Evolutionary conservation across 1,140 invertebrate species (phyloP).

Genomic region (Apis dorsata): DNA sequence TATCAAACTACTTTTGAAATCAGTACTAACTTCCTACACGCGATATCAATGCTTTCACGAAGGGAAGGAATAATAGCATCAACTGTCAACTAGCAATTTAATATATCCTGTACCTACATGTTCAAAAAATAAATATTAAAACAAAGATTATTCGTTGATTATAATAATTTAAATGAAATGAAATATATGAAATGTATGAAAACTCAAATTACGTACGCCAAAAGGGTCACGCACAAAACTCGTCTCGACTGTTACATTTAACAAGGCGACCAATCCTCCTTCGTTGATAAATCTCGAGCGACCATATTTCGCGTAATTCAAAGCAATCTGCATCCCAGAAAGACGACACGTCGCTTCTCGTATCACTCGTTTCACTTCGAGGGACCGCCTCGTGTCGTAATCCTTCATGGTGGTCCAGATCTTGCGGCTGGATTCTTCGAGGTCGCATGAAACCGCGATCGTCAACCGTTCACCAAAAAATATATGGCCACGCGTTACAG

Average conservation of each 20-base stretch:
- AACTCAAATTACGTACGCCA: too few species aligned
- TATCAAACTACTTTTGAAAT: background rate
- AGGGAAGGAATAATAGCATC: too few species aligned
- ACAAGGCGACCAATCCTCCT: background rate
- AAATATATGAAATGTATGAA: too few species aligned
- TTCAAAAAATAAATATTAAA: too few species aligned
- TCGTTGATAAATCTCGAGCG: slow-evolving; percentile 3
- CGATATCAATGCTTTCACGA: too few species aligned
- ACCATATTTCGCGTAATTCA: slow-evolving; percentile 11
- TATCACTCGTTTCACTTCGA: slow-evolving; percentile 48
- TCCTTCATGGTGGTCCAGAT: slow-evolving; percentile 63
- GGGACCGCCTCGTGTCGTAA: slow-evolving; percentile 53
- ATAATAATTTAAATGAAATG: too few species aligned
- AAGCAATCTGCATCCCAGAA: slow-evolving; percentile 24
- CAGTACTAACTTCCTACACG: background rate
- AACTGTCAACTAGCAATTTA: too few species aligned
- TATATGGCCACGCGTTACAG: slow-evolving; percentile 22
- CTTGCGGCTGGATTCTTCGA: slow-evolving; percentile 53
- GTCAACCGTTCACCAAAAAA: slow-evolving; percentile 51
- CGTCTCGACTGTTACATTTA: background rate
- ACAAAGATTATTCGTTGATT: too few species aligned
- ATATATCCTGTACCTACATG: too few species aligned
- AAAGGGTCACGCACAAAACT: background rate
- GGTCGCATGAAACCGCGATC: slow-evolving; percentile 51
- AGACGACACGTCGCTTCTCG: slow-evolving; percentile 26